Conservation (phyloP, 2,888 invertebrate genomes). For the Corythucha ciliata region DNA sequence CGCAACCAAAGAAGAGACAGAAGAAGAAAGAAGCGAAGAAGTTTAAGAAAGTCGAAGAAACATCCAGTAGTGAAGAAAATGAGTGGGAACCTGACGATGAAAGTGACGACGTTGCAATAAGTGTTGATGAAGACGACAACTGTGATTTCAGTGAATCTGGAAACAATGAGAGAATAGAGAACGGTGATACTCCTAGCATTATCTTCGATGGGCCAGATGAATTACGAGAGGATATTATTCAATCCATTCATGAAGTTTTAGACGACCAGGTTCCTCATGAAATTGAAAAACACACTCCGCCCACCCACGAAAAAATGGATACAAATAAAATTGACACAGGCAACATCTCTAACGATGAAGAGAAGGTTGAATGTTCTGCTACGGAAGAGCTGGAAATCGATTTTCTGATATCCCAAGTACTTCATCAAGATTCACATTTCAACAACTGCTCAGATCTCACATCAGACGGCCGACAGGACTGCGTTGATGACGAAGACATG, state of each 20-base stretch:
- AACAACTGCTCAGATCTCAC: not conserved
- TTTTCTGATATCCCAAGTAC: not conserved
- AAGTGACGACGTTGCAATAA: not conserved
- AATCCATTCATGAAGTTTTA: conserved; percentile 3
- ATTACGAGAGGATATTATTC: not conserved
- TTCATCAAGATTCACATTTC: not conserved
- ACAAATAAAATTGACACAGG: too few species aligned
- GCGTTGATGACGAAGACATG: not conserved
- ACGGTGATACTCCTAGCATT: not conserved
- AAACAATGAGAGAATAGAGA: not conserved
- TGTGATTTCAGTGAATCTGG: not conserved
- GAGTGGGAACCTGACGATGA: conserved; percentile 1
- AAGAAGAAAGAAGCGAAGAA: conserved; percentile 2
- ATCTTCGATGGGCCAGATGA: conserved; percentile 1
- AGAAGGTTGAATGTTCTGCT: not conserved
- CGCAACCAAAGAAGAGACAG: conserved; percentile 1
- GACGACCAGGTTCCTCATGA: too few species aligned
- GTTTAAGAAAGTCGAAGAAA: not conserved
- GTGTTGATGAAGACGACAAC: conserved; percentile 6
- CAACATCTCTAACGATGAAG: not conserved
- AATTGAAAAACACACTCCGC: too few species aligned
- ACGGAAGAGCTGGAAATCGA: not conserved
- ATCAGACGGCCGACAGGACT: conserved; percentile 1
- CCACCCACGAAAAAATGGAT: too few species aligned
- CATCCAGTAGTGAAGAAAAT: conserved; percentile 5